Conservation (phyloP, 2,113 vertebrate species). For the Sinocyclocheilus maitianheensis region DNA sequence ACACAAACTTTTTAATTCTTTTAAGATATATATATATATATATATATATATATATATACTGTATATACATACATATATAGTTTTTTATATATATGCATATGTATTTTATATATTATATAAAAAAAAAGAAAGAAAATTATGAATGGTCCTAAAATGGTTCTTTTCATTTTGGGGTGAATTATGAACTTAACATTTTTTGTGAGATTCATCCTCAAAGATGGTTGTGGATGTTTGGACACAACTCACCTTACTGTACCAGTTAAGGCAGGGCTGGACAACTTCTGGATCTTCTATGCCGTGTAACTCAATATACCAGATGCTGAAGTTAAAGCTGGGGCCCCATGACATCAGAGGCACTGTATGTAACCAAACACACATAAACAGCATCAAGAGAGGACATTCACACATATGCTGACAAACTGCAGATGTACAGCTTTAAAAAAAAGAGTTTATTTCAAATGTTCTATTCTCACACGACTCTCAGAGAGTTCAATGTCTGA, state of each 20-base stretch:
- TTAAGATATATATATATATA: no score
- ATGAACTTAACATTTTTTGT: neutral
- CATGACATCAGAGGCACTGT: constrained; percentile 97
- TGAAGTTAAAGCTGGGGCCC: constrained; percentile 99
- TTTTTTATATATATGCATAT: no score
- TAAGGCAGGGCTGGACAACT: constrained; percentile 97
- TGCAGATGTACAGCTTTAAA: no score
- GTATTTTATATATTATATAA: no score
- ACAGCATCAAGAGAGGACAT: neutral
- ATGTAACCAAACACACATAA: constrained; percentile 40
- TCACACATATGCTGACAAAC: neutral
- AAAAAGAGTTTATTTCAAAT: neutral
- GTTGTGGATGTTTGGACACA: neutral
- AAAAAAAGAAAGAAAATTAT: no score
- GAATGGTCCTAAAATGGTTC: neutral
- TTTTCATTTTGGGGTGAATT: neutral
- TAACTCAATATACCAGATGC: constrained; percentile 99
- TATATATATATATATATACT: no score
- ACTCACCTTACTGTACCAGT: constrained; percentile 99
- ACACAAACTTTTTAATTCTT: no score
- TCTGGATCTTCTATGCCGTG: constrained; percentile 97
- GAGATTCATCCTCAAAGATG: neutral
- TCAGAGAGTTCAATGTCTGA: no score
- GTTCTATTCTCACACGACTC: neutral
- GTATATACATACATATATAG: no score